phyloP scores from a whole-genome alignment of 2,888 invertebrate genomes.

The Drosophila paramelanica region DNA sequence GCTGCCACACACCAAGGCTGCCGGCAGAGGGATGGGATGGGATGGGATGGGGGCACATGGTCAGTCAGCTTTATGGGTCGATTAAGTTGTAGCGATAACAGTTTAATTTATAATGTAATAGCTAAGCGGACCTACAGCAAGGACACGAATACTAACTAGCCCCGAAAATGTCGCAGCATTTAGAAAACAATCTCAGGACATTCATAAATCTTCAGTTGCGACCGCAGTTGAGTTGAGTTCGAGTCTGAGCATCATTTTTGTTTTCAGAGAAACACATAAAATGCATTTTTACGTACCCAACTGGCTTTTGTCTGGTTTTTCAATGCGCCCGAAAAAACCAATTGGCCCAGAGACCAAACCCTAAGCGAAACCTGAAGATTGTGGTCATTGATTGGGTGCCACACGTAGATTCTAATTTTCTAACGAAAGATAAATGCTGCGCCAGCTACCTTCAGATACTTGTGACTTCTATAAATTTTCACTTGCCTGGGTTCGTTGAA shows the following conservation, averaged over 20 bases:
- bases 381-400: constrained; percentile 78
- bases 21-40: background rate
- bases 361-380: constrained; percentile 62
- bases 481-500: constrained; percentile 51
- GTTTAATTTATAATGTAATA: constrained; percentile 75
- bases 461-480: constrained; percentile 59
- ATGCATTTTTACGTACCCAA: constrained; percentile 56
- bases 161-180: constrained; percentile 47
- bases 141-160: constrained; percentile 45
- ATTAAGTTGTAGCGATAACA: constrained; percentile 78
- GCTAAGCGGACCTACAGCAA: constrained; percentile 66
- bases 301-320: constrained; percentile 20
- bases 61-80: constrained; percentile 65
- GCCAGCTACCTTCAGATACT: constrained; percentile 40
- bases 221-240: constrained; percentile 13
- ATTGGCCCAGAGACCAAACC: constrained; percentile 34
- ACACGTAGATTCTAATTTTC: constrained; percentile 77
- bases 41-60: constrained; percentile 17
- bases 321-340: constrained; percentile 5
- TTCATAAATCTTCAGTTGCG: constrained; percentile 27
- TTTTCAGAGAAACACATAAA: constrained; percentile 67
- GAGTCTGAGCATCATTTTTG: constrained; percentile 21
- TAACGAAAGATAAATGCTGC: constrained; percentile 79
- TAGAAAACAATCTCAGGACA: constrained; percentile 59
- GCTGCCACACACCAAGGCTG: constrained; percentile 36